These are phyloP conservation scores for Tyria jacobaeae DNA, from an alignment of 2,888 invertebrate genomes.

Conservation along the genomic window DNA sequence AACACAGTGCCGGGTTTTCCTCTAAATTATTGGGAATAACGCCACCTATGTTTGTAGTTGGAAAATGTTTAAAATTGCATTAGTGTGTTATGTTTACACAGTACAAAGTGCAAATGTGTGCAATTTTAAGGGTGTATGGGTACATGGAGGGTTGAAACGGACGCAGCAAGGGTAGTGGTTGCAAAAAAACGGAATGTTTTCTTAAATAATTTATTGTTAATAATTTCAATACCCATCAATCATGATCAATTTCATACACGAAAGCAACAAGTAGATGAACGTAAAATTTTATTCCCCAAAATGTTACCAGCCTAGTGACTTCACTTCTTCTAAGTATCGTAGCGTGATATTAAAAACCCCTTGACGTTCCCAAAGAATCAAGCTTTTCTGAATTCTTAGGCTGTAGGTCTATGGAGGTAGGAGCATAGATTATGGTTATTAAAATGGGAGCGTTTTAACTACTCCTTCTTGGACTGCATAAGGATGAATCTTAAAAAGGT, in stretches of 20 bases:
- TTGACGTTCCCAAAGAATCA: neutral
- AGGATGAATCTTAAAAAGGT: too few species aligned
- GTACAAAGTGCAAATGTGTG: conserved; percentile 35
- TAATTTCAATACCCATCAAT: too few species aligned
- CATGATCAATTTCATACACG: too few species aligned
- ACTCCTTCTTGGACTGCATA: too few species aligned
- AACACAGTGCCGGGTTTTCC: conserved; percentile 47
- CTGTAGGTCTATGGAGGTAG: too few species aligned
- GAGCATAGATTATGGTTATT: too few species aligned
- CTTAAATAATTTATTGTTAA: neutral
- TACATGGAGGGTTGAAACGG: conserved; percentile 75
- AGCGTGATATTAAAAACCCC: neutral
- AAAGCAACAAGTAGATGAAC: too few species aligned
- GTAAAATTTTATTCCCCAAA: too few species aligned
- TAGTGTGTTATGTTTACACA: conserved; percentile 48
- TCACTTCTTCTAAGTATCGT: neutral
- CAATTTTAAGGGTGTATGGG: conserved; percentile 49
- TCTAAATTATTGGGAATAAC: conserved; percentile 32
- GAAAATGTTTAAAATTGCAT: conserved; percentile 41
- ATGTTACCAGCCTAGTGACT: too few species aligned
- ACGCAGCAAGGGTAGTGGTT: conserved; percentile 65
- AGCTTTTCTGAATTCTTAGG: too few species aligned
- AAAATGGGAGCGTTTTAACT: too few species aligned
- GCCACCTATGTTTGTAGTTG: conserved; percentile 60
- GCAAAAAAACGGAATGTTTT: conserved; percentile 47